Evolutionary conservation across 2,888 invertebrate genomes (phyloP).

Genomic region (Eupithecia insigniata): DNA sequence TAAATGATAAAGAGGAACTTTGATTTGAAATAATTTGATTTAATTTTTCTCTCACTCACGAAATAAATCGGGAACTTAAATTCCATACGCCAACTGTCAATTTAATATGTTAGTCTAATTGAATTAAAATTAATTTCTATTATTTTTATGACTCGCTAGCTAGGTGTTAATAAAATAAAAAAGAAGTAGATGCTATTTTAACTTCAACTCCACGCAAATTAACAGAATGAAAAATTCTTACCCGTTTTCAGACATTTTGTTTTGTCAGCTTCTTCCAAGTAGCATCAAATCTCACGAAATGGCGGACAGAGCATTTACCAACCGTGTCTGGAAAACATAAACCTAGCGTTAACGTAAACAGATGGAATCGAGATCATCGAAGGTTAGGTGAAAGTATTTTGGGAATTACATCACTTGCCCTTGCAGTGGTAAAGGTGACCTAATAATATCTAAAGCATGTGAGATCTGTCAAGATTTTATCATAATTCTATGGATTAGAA

Average conservation of each 20-base stretch:
- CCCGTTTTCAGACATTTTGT: slow-evolving; percentile 74
- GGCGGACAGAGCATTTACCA: slow-evolving; percentile 27
- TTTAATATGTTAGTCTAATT: neutral
- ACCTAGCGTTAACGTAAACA: slow-evolving; percentile 36
- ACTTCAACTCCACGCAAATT: neutral
- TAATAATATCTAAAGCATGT: neutral
- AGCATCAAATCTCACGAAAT: slow-evolving; percentile 43
- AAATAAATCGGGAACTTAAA: neutral
- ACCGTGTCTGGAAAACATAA: slow-evolving; percentile 39
- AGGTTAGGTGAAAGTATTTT: slow-evolving; percentile 42
- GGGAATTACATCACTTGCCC: slow-evolving; percentile 41
- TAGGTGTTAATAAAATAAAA: neutral
- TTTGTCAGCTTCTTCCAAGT: slow-evolving; percentile 43
- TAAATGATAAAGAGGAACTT: too few relatives aligned
- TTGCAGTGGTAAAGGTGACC: slow-evolving; percentile 25
- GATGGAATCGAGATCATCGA: slow-evolving; percentile 32
- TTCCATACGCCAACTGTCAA: too few relatives aligned
- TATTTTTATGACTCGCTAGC: neutral
- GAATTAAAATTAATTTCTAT: too few relatives aligned
- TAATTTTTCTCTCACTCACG: too few relatives aligned
- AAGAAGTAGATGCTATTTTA: neutral
- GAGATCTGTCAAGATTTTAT: neutral
- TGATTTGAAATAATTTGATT: too few relatives aligned
- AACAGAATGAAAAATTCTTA: slow-evolving; percentile 49
- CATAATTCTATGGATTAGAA: neutral